Percentiles rank a stretch among this genome's conserved stretches.
Conservation (phyloP, 2,113 vertebrate genomes). For the Tupaia chinensis region DNA sequence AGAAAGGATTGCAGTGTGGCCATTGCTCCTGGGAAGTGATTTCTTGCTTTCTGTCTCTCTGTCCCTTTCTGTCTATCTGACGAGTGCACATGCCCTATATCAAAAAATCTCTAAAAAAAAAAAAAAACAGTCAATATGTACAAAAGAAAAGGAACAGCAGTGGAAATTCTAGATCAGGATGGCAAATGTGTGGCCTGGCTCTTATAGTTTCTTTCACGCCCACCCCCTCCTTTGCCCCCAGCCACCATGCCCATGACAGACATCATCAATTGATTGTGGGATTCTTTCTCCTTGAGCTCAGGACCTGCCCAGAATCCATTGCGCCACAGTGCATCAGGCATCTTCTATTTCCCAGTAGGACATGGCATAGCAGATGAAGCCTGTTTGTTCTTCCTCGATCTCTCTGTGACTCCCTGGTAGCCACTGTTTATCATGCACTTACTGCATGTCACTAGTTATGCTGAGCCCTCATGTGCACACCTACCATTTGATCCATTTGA, state of each 20-base stretch:
- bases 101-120: too few relatives aligned
- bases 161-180: neutral
- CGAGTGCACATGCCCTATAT: too few relatives aligned
- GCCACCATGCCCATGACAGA: neutral
- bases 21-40: too few relatives aligned
- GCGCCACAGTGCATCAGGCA: neutral
- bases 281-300: neutral
- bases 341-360: neutral
- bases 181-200: neutral
- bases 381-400: neutral
- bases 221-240: accelerated
- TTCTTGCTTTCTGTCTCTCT: too few relatives aligned
- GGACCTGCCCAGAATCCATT: neutral
- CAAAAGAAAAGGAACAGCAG: neutral
- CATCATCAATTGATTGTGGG: neutral
- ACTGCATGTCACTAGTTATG: neutral
- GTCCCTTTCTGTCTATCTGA: too few relatives aligned
- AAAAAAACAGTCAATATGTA: neutral
- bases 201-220: neutral
- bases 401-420: neutral
- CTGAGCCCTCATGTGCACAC: neutral
- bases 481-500: neutral
- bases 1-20: too few relatives aligned
- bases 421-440: neutral
- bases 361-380: too few relatives aligned